Evolutionary conservation across 2,113 vertebrate species (phyloP).

Genomic region (Helogale parvula): DNA sequence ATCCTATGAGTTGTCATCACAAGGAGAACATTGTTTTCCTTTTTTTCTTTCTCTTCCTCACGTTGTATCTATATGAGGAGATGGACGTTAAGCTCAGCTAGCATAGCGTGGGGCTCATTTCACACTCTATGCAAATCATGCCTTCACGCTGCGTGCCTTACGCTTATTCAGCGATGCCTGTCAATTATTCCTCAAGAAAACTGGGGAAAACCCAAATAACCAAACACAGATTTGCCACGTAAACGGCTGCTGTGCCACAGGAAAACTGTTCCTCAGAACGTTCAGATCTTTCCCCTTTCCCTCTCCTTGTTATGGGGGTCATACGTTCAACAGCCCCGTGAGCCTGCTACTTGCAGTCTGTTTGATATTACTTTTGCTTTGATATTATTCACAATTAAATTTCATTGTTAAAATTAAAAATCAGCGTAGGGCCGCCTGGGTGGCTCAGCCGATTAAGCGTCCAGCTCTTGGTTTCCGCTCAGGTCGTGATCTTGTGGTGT

Average conservation of each 20-base stretch:
- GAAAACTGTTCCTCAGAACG: not conserved
- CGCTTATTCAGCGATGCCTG: no score
- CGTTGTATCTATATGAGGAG: not conserved
- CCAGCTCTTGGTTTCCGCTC: no score
- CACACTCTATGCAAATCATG: not conserved
- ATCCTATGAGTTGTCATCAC: not conserved
- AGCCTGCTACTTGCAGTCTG: no score
- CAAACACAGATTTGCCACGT: rapidly evolving
- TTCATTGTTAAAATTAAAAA: not conserved
- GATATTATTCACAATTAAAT: not conserved
- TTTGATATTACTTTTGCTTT: not conserved
- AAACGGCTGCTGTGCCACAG: not conserved
- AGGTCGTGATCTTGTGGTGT: no score
- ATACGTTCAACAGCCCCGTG: rapidly evolving
- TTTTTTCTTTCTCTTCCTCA: not conserved
- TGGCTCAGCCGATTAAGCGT: no score
- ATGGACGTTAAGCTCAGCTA: not conserved
- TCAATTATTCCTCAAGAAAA: not conserved
- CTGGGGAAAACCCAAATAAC: not conserved
- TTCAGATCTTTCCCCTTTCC: not conserved
- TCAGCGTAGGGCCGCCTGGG: no score
- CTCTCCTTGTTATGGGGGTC: rapidly evolving
- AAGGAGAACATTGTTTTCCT: not conserved
- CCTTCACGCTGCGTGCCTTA: not conserved
- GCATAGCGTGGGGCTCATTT: not conserved